Conservation (phyloP, 92 coral and sea anemone genomes). For the Epizoanthus stellaris region DNA sequence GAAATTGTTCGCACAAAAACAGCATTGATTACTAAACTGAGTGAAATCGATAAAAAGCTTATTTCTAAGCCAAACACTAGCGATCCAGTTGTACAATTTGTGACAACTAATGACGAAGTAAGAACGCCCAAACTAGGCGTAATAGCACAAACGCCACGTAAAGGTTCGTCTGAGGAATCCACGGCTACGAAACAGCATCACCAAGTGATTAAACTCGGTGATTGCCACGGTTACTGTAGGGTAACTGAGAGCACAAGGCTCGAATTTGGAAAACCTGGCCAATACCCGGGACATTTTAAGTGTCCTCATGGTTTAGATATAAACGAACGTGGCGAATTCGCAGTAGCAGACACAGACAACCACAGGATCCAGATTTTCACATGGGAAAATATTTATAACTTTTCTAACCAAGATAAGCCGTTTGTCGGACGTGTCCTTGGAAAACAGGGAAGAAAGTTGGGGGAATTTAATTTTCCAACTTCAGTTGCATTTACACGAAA, state of each 20-base stretch:
- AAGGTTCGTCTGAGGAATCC: background rate
- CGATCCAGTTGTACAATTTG: conserved; percentile 16
- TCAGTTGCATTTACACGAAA: conserved; percentile 26
- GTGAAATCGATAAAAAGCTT: background rate
- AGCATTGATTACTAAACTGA: conserved; percentile 14
- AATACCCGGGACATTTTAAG: conserved; percentile 8
- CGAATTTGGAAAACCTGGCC: conserved; percentile 5
- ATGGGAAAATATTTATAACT: conserved; percentile 13
- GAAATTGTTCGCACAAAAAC: conserved; percentile 4
- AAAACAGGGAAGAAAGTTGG: conserved; percentile 16
- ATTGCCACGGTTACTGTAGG: conserved; percentile 15
- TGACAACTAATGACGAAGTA: conserved; percentile 4
- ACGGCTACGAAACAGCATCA: background rate
- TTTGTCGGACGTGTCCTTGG: conserved; percentile 22
- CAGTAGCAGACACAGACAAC: conserved; percentile 20
- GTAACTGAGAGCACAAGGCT: conserved; percentile 12
- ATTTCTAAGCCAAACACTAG: conserved; percentile 6
- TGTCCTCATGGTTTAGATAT: conserved; percentile 26
- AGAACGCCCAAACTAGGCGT: conserved; percentile 8
- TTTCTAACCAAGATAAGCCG: conserved; percentile 20
- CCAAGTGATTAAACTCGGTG: background rate
- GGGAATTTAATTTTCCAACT: conserved; percentile 30
- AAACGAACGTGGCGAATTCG: conserved; percentile 19
- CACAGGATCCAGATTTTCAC: conserved; percentile 36
- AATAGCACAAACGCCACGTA: conserved; percentile 15